These are phyloP conservation scores for Hoplodrina blanda DNA, from an alignment of 2,888 invertebrate species.

Conservation along the genomic window DNA sequence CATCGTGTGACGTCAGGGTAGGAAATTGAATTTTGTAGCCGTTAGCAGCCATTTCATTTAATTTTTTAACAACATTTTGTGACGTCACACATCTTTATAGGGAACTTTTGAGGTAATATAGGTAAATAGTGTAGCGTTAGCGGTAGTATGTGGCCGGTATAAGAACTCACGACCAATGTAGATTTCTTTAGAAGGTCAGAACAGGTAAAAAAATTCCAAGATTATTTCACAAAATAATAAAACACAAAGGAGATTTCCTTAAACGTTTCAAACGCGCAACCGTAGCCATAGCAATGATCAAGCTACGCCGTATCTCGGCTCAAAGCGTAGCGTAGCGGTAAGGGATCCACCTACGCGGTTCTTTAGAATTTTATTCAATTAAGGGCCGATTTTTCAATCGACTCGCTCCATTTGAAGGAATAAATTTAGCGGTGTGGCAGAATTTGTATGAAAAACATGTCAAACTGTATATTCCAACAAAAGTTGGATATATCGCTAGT, in stretches of 20 bases:
- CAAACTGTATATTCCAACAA: background rate
- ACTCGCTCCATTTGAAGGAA: too few relatives aligned
- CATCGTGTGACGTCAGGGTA: slow-evolving; percentile 24
- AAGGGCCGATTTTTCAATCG: too few relatives aligned
- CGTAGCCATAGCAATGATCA: slow-evolving; percentile 11
- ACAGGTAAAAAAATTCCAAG: background rate
- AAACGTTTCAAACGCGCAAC: background rate
- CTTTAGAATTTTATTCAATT: background rate
- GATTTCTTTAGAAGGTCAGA: background rate
- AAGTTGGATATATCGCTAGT: background rate
- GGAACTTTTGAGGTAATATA: background rate
- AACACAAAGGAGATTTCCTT: background rate
- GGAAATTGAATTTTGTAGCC: slow-evolving; percentile 46
- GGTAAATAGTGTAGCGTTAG: too few relatives aligned
- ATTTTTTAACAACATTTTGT: slow-evolving; percentile 29
- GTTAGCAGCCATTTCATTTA: slow-evolving; percentile 18
- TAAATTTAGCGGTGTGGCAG: too few relatives aligned
- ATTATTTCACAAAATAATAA: background rate
- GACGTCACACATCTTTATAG: background rate
- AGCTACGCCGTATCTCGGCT: background rate
- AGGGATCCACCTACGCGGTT: background rate
- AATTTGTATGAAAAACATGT: too few relatives aligned
- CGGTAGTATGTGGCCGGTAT: too few relatives aligned
- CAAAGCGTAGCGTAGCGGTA: background rate
- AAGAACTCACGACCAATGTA: background rate